phyloP scores from a whole-genome alignment of 2,888 invertebrate genomes.

The Colostygia pectinataria region DNA sequence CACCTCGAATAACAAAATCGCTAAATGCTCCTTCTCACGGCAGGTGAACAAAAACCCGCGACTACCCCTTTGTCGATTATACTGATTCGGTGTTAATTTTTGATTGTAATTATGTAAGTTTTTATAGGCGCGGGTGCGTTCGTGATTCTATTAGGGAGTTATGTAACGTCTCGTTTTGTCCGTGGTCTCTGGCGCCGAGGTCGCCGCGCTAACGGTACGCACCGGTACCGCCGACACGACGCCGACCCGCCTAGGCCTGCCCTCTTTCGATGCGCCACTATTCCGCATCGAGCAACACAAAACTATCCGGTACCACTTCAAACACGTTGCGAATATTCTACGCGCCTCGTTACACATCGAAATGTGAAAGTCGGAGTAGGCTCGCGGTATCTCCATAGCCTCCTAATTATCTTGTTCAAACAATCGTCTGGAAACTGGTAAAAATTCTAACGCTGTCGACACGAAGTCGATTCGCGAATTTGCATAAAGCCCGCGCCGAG shows the following conservation, averaged over 20 bases:
- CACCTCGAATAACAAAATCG: slow-evolving; percentile 58
- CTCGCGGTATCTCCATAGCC: slow-evolving; percentile 47
- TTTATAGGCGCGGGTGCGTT: slow-evolving; percentile 46
- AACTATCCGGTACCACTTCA: slow-evolving; percentile 17
- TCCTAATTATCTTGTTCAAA: slow-evolving; percentile 72
- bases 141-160: slow-evolving; percentile 43
- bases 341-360: slow-evolving; percentile 14
- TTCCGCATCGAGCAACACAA: slow-evolving; percentile 16
- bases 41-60: slow-evolving; percentile 39
- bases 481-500: slow-evolving; percentile 73
- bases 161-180: slow-evolving; percentile 33
- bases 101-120: slow-evolving; percentile 51
- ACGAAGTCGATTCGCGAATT: slow-evolving; percentile 76
- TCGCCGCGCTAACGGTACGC: slow-evolving; percentile 60
- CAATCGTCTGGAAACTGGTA: slow-evolving; percentile 63
- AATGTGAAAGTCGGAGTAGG: slow-evolving; percentile 25
- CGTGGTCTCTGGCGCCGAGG: slow-evolving; percentile 35
- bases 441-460: slow-evolving; percentile 69
- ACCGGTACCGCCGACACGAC: slow-evolving; percentile 51
- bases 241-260: slow-evolving; percentile 38
- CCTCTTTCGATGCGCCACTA: slow-evolving; percentile 39
- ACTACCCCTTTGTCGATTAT: slow-evolving; percentile 50
- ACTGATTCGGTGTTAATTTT: slow-evolving; percentile 54
- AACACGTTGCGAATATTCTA: slow-evolving; percentile 19
- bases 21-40: slow-evolving; percentile 66